Base-by-base conservation (phyloP, 2,888 invertebrate species). In the Pyrochroa serraticornis region DNA sequence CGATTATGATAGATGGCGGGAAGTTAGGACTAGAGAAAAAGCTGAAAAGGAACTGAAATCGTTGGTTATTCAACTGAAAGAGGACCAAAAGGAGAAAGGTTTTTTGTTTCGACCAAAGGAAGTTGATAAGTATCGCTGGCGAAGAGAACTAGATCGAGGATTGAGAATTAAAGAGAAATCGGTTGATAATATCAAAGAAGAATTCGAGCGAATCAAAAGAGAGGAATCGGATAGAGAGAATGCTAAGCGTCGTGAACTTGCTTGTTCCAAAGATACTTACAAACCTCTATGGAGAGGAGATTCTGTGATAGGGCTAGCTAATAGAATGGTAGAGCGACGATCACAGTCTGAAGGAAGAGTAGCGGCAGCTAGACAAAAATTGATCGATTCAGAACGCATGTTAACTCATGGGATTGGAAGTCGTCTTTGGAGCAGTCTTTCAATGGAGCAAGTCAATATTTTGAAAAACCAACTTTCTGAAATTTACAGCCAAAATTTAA, bases 1-100 rank as follows among this genome's bases (percentile, higher is more conserved):
- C 59, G 93, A 93, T 79, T 94, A 90, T 74, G 93, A 94, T 64
- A 85, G 92, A 54, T 94, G 94, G 94, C 90, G 88, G 74, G 87
- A 88, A 77, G 85, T 93, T 13, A 83, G 93, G 49, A 84, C 85
- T 5, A 87, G 90, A 64, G 92, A 93, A 77, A 85, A 88, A 64
- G 93, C 93, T 0, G 92, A 93, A 76, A 86, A 87, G 67, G 95
- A 95, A 78, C 79, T 95, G 55, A 86, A 89, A 64, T 83, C 84
- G 64, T 80, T 96, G 7, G 91, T 93, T 64, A 82, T 82, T 10
- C 92, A 92, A 75, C 81, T 95, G 13, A 89, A 88, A 76, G 81
- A 85, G 37, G 91, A 90, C 36, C 92, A 95, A 77, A 87, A 84
- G 65, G 90, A 93, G 70, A 90, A 91, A 62, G 93, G 93, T 74